phyloP scores from a whole-genome alignment of 1,140 invertebrate genomes.

The Cydia pomonella region DNA sequence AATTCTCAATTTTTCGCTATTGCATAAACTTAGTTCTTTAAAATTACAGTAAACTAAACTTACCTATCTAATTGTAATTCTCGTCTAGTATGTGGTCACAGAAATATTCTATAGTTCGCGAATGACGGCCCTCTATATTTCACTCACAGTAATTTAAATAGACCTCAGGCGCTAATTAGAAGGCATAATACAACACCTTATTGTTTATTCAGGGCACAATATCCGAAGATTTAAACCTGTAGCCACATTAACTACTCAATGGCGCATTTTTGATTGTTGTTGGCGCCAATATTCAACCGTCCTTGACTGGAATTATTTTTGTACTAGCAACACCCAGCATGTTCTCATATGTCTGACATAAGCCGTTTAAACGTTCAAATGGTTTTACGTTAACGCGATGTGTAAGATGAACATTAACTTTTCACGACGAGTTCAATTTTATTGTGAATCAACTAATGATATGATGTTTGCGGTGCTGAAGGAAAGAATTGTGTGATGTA shows the following conservation, averaged over 20 bases:
- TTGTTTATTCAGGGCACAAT: background rate
- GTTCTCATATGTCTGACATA: conserved; percentile 4
- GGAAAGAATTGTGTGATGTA: no score
- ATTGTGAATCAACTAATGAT: background rate
- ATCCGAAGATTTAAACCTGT: conserved; percentile 18
- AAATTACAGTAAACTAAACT: background rate
- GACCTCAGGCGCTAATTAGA: conserved; percentile 1
- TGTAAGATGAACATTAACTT: background rate
- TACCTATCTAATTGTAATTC: background rate
- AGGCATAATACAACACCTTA: background rate
- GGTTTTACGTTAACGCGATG: background rate
- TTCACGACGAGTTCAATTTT: background rate
- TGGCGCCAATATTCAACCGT: conserved; percentile 18
- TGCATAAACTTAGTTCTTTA: background rate
- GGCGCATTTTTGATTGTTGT: conserved; percentile 11
- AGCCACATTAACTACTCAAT: background rate
- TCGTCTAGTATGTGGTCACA: background rate
- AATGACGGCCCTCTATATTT: conserved; percentile 2
- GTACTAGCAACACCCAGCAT: background rate
- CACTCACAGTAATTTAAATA: background rate
- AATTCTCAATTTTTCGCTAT: background rate
- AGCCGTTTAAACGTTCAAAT: conserved; percentile 10
- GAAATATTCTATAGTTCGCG: background rate
- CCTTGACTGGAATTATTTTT: conserved; percentile 33
- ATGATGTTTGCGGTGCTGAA: no score